These are phyloP conservation scores for Mellivora capensis DNA, from an alignment of 2,113 vertebrate genomes.

Conservation along the genomic window DNA sequence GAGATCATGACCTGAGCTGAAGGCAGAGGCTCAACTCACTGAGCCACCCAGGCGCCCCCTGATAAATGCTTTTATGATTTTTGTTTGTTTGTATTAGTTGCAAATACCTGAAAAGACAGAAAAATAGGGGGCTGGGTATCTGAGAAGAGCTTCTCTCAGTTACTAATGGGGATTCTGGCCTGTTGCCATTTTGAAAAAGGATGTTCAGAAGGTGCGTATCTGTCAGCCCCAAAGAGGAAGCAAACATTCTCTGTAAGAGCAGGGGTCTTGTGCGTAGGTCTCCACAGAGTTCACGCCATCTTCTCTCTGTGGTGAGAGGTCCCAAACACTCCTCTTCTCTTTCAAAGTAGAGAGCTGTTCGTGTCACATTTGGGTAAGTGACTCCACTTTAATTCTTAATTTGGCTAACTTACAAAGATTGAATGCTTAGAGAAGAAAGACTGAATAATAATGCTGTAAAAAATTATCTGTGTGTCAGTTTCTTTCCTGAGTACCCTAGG, in stretches of 20 bases:
- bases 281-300: neutral
- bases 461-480: neutral
- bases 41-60: too few species aligned
- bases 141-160: neutral
- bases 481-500: neutral
- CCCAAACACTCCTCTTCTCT: neutral
- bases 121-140: neutral
- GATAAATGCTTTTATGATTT: neutral
- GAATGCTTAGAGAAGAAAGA: neutral
- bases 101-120: neutral
- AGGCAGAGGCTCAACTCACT: too few species aligned
- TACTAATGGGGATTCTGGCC: neutral
- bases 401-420: neutral
- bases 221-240: neutral
- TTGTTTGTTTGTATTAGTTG: neutral
- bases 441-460: neutral
- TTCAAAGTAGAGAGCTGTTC: neutral
- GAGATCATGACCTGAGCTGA: too few species aligned
- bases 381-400: conserved; percentile 22
- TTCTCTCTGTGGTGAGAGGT: neutral
- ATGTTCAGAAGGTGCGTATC: neutral
- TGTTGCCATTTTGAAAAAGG: neutral
- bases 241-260: neutral
- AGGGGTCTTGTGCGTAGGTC: neutral
- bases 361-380: neutral